Conservation (phyloP, 2,797 vertebrate species). For the Morus bassanus region DNA sequence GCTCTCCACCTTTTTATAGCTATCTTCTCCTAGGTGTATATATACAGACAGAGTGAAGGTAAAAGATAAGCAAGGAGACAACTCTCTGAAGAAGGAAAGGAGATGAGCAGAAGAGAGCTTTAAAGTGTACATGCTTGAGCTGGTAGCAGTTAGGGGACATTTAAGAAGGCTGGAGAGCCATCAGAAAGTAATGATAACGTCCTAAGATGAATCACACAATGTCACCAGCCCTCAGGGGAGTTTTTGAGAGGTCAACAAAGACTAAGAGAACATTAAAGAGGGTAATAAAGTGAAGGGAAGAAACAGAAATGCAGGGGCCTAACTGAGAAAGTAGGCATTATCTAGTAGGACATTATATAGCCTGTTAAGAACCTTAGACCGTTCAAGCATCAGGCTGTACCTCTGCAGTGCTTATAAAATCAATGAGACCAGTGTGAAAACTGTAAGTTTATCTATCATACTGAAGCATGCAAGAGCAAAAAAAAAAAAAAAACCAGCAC, state of each 20-base stretch:
- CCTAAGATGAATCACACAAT: neutral
- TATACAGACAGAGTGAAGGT: neutral
- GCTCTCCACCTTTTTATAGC: neutral
- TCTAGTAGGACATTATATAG: neutral
- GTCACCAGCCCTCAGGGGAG: neutral
- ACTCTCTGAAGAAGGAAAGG: neutral
- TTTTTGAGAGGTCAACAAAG: neutral
- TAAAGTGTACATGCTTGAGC: neutral
- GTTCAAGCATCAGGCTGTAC: neutral
- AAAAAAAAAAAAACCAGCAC: neutral
- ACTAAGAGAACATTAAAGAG: neutral
- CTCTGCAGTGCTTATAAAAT: neutral
- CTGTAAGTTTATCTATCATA: neutral
- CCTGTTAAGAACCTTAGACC: neutral
- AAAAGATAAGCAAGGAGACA: neutral
- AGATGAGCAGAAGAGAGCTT: neutral
- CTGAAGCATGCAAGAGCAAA: neutral
- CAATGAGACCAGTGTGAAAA: neutral
- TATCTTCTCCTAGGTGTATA: neutral
- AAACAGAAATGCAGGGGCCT: neutral
- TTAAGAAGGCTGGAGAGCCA: neutral
- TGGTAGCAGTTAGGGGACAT: neutral
- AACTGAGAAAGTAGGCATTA: neutral
- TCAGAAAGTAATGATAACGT: neutral
- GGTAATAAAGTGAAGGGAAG: neutral